Conservation (phyloP, 2,113 vertebrate species). For the Leptobrachium leishanense region DNA sequence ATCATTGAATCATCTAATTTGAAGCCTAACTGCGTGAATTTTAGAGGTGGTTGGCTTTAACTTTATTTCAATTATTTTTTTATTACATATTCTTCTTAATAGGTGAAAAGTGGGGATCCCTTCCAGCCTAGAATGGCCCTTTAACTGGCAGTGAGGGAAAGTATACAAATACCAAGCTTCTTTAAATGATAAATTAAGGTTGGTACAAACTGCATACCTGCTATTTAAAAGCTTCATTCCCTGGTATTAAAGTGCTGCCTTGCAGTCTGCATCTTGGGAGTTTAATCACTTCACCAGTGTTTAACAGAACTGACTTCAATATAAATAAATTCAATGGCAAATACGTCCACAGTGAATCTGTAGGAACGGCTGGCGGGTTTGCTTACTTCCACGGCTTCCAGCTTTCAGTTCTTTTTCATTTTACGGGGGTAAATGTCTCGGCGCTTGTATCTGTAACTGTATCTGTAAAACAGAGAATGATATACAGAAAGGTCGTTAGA, state of each 20-base stretch:
- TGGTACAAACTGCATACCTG: not conserved
- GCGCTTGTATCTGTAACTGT: not conserved
- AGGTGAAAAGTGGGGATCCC: too few relatives aligned
- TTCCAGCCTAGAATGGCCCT: too few relatives aligned
- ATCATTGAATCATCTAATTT: too few relatives aligned
- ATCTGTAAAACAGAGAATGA: not conserved
- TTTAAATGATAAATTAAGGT: not conserved
- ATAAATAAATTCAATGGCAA: conserved; percentile 34
- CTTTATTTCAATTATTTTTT: too few relatives aligned
- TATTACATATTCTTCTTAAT: too few relatives aligned
- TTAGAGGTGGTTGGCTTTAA: too few relatives aligned
- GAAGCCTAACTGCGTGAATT: too few relatives aligned
- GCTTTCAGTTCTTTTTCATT: conserved; percentile 6
- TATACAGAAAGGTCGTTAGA: conserved; percentile 9
- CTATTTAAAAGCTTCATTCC: conserved; percentile 19
- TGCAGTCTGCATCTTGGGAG: conserved; percentile 9
- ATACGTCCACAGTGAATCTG: conserved; percentile 3
- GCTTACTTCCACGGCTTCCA: conserved; percentile 3
- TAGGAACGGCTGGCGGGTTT: conserved; percentile 23
- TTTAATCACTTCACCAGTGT: conserved; percentile 33
- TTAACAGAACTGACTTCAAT: conserved; percentile 31
- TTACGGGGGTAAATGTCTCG: conserved; percentile 1
- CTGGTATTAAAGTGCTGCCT: conserved; percentile 8
- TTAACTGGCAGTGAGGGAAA: too few relatives aligned
- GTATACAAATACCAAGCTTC: too few relatives aligned